A percentile compares a stretch with the other conserved stretches of the same genome.
Conservation (phyloP, 2,113 vertebrate species). For the Istiophorus platypterus region DNA sequence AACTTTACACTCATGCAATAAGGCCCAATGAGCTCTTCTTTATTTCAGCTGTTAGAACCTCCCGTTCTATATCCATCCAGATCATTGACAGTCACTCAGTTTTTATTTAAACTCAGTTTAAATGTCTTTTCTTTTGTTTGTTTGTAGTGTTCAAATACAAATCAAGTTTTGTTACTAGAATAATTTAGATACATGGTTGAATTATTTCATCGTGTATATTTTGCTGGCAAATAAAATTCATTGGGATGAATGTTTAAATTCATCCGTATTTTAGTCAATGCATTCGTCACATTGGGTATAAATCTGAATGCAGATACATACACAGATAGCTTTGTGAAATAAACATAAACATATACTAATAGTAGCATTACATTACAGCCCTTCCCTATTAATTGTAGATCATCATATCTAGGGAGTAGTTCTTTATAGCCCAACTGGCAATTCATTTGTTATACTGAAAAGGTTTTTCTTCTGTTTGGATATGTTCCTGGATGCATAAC, state of each 20-base stretch:
- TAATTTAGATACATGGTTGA: too few species aligned
- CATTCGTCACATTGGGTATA: not conserved
- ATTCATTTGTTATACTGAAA: conserved; percentile 26
- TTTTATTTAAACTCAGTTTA: not conserved
- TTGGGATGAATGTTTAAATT: not conserved
- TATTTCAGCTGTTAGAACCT: too few species aligned
- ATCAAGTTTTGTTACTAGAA: too few species aligned
- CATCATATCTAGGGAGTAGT: not conserved
- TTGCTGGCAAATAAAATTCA: too few species aligned
- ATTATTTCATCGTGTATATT: not conserved
- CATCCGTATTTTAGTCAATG: too few species aligned
- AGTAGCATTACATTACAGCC: not conserved
- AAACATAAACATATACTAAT: not conserved
- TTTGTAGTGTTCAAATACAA: too few species aligned
- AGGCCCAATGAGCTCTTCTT: too few species aligned
- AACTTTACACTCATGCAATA: not conserved
- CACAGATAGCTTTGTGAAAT: not conserved
- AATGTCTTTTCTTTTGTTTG: not conserved
- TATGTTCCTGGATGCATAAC: conserved; percentile 25
- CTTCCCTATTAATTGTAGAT: not conserved
- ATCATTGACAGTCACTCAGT: not conserved
- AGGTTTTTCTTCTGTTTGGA: conserved; percentile 38
- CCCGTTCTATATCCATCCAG: too few species aligned
- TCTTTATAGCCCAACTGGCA: conserved; percentile 9
- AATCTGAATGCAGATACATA: not conserved